Evolutionary conservation across 2,113 vertebrate species (phyloP).

Genomic region (Hemibagrus wyckioides): DNA sequence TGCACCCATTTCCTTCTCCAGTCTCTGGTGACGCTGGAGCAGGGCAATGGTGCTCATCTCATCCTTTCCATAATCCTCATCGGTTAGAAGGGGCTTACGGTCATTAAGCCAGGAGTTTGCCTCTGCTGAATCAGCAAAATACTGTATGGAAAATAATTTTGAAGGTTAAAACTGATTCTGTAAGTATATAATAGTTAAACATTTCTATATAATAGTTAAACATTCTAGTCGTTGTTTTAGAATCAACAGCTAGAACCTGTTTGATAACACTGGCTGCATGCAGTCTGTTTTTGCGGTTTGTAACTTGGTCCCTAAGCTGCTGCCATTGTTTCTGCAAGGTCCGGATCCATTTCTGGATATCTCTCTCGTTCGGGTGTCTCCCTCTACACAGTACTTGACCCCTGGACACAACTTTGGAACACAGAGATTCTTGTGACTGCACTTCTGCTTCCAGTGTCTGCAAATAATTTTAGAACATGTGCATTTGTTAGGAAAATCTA

Average conservation of each 20-base stretch:
- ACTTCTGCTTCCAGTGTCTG: conserved; percentile 81
- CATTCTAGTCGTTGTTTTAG: no score
- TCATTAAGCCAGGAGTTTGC: conserved; percentile 80
- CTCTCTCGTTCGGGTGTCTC: conserved; percentile 31
- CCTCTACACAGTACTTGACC: conserved; percentile 75
- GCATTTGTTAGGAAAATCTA: background rate
- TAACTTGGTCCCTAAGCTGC: conserved; percentile 70
- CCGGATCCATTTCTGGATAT: conserved; percentile 73
- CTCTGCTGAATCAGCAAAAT: conserved; percentile 79
- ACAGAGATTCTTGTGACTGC: conserved; percentile 74
- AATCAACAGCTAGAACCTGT: conserved; percentile 71
- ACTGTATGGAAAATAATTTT: conserved; percentile 66
- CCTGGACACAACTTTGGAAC: conserved; percentile 70
- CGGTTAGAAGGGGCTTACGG: conserved; percentile 72
- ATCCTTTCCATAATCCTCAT: conserved; percentile 76
- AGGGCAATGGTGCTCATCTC: conserved; percentile 70
- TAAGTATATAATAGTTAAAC: background rate
- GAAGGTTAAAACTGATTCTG: background rate
- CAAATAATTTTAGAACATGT: conserved; percentile 16
- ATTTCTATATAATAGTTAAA: background rate
- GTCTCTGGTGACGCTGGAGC: conserved; percentile 76
- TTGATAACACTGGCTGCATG: conserved; percentile 77
- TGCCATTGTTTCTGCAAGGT: conserved; percentile 78
- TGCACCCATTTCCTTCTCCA: conserved; percentile 75
- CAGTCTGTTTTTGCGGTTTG: conserved; percentile 65